Conservation (phyloP, 2,888 invertebrate genomes). For the Tipula vernalis region DNA sequence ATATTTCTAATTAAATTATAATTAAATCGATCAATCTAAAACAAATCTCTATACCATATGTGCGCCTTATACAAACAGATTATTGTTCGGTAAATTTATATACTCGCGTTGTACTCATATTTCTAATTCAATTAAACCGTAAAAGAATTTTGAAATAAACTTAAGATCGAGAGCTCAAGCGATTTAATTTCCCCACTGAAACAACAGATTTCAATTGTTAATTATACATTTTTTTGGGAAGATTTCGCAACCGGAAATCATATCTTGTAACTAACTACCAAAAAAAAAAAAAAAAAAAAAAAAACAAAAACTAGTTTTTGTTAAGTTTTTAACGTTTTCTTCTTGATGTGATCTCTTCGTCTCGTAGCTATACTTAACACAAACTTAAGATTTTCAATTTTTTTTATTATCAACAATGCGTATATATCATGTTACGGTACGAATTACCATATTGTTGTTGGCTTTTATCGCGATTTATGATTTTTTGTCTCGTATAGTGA, state of each 20-base stretch:
- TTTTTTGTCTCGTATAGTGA: no score
- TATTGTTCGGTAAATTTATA: not conserved
- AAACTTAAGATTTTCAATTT: not conserved
- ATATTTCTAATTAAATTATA: not conserved
- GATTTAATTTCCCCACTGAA: not conserved
- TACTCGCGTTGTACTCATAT: not conserved
- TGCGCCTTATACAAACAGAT: not conserved
- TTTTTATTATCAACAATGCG: not conserved
- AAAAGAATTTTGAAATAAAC: not conserved
- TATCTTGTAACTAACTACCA: not conserved
- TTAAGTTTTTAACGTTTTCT: not conserved
- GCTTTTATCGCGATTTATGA: no score
- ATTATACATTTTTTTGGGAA: not conserved
- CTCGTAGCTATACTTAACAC: not conserved
- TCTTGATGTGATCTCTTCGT: not conserved
- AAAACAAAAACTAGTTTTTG: not conserved
- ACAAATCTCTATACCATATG: not conserved
- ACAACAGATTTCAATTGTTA: not conserved
- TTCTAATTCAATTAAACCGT: not conserved
- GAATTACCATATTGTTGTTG: no score
- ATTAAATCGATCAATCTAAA: not conserved
- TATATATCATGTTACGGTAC: no score
- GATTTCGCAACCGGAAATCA: not conserved
- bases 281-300: no score
- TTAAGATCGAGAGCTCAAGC: not conserved